Evolutionary conservation across 2,113 vertebrate genomes (phyloP).

Genomic region (Sisor rabdophorus): DNA sequence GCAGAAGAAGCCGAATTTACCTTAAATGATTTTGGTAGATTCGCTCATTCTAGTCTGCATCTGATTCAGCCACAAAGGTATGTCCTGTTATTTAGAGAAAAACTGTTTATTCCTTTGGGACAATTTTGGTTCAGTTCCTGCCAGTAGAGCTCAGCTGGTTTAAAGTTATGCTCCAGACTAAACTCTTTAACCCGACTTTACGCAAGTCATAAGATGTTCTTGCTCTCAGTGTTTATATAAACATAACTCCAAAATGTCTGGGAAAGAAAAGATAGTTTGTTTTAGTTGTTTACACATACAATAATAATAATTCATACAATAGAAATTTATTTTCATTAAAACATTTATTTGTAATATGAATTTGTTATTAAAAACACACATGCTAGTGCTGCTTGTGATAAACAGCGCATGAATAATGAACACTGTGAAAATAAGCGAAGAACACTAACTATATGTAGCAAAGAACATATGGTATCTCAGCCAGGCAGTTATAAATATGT

Average conservation of each 20-base stretch:
- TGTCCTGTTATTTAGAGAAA: not conserved
- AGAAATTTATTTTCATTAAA: not conserved
- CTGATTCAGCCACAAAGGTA: not conserved
- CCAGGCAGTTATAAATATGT: not conserved
- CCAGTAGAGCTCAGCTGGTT: not conserved
- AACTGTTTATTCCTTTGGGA: not conserved
- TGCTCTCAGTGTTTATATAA: not conserved
- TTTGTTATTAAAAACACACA: not conserved
- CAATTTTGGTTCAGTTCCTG: not conserved
- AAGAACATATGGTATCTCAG: not conserved
- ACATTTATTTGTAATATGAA: conserved; percentile 12
- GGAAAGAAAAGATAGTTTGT: not conserved
- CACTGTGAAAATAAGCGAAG: not conserved
- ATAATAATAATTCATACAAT: not conserved
- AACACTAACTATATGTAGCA: not conserved
- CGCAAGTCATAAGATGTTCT: not conserved
- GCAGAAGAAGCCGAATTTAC: not conserved
- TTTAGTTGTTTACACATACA: not conserved
- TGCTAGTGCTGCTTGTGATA: not conserved
- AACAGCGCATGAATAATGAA: not conserved
- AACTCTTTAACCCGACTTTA: not conserved
- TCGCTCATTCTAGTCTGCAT: not conserved
- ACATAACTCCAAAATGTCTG: not conserved
- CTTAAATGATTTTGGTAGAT: not conserved
- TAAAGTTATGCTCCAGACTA: not conserved